phyloP scores from a whole-genome alignment of 2,113 vertebrate species.

The Erythrolamprus reginae region DNA sequence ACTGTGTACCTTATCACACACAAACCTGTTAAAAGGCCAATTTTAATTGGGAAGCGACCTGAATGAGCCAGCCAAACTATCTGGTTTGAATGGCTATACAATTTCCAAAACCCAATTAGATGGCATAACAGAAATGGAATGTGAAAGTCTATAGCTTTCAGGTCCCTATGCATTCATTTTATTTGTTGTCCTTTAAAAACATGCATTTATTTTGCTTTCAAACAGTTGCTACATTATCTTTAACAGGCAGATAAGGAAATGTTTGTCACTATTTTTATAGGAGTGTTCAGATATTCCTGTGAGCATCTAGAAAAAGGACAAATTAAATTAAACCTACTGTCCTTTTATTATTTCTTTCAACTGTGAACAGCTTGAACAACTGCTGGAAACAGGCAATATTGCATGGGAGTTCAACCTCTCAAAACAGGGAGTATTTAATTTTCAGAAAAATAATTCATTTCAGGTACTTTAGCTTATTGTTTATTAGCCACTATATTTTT shows the following conservation, averaged over 20 bases:
- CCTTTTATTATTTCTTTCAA: not conserved
- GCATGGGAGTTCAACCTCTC: not conserved
- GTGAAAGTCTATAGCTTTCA: conserved; percentile 48
- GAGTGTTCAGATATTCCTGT: conserved; percentile 39
- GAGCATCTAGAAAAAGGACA: conserved; percentile 40
- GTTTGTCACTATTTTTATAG: conserved; percentile 45
- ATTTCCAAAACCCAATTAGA: conserved; percentile 8
- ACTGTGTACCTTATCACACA: not conserved
- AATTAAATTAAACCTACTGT: conserved; percentile 34
- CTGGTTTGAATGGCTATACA: conserved; percentile 15
- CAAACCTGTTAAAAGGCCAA: not conserved
- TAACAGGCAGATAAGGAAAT: conserved; percentile 50
- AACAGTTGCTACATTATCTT: conserved; percentile 9
- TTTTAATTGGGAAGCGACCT: conserved; percentile 10
- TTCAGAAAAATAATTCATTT: conserved; percentile 44
- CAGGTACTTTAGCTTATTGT: conserved; percentile 20
- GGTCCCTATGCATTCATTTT: conserved; percentile 27
- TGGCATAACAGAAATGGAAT: conserved; percentile 19
- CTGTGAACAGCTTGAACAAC: not conserved
- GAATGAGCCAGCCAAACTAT: not conserved
- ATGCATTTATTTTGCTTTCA: conserved; percentile 49
- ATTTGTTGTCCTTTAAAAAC: conserved; percentile 47
- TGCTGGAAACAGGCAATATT: not conserved
- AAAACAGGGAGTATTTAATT: conserved; percentile 37
- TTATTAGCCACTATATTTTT: conserved; percentile 35